Evolutionary conservation across 2,113 vertebrate genomes (phyloP).

Genomic region (Jaculus jaculus): DNA sequence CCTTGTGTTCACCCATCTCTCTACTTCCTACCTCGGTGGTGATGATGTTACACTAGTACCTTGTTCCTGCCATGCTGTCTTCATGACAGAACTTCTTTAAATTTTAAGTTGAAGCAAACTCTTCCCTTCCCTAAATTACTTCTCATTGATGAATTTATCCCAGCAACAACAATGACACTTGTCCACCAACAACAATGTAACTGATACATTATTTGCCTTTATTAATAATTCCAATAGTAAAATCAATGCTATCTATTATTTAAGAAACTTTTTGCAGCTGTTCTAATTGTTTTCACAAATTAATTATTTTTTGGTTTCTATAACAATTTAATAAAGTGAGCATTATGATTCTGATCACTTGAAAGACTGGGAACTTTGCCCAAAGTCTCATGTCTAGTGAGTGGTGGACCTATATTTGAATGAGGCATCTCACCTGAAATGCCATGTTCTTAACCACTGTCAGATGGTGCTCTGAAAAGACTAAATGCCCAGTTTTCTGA

Average conservation of each 20-base stretch:
- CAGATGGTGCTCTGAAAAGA: rapidly evolving
- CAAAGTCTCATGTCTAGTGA: not conserved
- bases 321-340: not conserved
- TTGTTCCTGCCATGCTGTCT: too few relatives aligned
- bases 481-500: not conserved
- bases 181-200: too few relatives aligned
- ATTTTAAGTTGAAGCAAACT: too few relatives aligned
- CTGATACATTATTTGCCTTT: too few relatives aligned
- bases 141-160: too few relatives aligned
- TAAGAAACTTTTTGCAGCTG: not conserved
- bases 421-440: not conserved
- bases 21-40: not conserved
- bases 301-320: not conserved
- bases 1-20: too few relatives aligned
- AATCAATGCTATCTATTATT: not conserved
- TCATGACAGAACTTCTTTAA: too few relatives aligned
- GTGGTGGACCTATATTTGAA: not conserved
- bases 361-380: not conserved
- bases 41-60: too few relatives aligned
- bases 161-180: too few relatives aligned
- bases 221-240: not conserved
- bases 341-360: not conserved
- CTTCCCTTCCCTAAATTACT: too few relatives aligned
- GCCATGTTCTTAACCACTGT: not conserved
- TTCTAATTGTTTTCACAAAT: not conserved